Percentiles rank a stretch among this genome's conserved stretches.
Conservation (phyloP, 2,797 vertebrate genomes). For the Cossypha heuglini region DNA sequence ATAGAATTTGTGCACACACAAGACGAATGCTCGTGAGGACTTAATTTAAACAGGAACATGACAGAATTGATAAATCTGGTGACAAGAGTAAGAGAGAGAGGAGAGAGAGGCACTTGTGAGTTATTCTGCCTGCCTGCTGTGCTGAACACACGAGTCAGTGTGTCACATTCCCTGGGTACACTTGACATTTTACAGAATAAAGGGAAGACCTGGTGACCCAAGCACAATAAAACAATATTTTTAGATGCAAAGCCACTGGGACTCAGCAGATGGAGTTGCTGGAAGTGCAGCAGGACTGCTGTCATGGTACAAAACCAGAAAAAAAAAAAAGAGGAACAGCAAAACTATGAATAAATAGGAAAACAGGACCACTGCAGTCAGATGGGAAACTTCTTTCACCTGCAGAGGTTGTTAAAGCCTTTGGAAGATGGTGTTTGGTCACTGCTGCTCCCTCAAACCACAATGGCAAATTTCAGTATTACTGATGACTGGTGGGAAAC, state of each 20-base stretch:
- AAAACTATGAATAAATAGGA: not conserved
- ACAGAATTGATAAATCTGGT: not conserved
- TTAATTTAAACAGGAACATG: not conserved
- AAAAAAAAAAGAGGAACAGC: not conserved
- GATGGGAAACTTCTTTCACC: not conserved
- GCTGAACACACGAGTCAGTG: rapidly evolving
- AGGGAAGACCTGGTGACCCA: not conserved
- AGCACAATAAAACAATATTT: not conserved
- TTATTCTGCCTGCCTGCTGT: not conserved
- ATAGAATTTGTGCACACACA: not conserved
- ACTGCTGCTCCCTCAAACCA: not conserved
- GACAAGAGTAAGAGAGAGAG: not conserved
- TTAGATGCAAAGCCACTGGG: not conserved
- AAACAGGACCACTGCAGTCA: not conserved
- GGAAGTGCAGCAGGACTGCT: not conserved
- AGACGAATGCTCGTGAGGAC: not conserved
- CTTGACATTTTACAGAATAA: not conserved
- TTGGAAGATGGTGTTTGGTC: not conserved
- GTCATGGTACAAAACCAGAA: not conserved
- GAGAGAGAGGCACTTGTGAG: not conserved
- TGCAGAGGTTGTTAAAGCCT: not conserved
- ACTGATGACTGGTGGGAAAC: not conserved
- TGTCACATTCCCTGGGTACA: not conserved
- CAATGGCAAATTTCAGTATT: not conserved
- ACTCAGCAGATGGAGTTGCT: not conserved